Base-by-base conservation (phyloP, 1,140 invertebrate species). In the Chrysomallon squamiferum region DNA sequence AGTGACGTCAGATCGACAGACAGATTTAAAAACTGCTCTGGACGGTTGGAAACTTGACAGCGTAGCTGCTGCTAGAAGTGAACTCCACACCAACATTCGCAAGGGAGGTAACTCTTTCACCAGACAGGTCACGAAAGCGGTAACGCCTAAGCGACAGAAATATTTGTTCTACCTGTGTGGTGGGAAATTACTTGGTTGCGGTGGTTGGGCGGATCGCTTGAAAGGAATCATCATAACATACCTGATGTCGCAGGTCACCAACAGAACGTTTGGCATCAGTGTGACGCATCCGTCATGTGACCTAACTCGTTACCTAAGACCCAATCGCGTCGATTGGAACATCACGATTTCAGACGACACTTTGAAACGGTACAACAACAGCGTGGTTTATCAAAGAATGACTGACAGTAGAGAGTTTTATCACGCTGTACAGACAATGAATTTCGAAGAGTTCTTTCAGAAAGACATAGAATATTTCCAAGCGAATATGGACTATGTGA, bases 221-320 rank as follows among this genome's bases (percentile, higher is more conserved):
- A 61, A 61, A 15, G 71, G 71, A 7, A 72, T 72, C 27, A 38
- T 62, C 5, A 58, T 59, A 11, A 41, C 47, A 5, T 72, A 69
- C 38, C 15, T 72, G 13, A 62, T 72, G 18, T 62, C 71, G 27
- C 59, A 54, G 7, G 22, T 61, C 6, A 72, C 66, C 2, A 45
- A 61, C 35, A 59, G 71, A 22, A 59, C n/a, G 13, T 72, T 72
- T 32, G 62, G 58, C 38, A 63, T 64, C 9, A 41, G 62, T 11
- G 66, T 69, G 6, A 45, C 50, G 20, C 27, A 25, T 27, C 50
- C 47, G 11, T 59, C 59, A 13, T 72, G 71, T 45, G 27, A 62
- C 30, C 35, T 69, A 1, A 27, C 41, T 20, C 18, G 33, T 4
- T 63, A 35, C 22, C 2, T 72, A 3, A 0, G 13, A 20, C 66